phyloP scores from a whole-genome alignment of 2,888 invertebrate genomes.

The Amphimallon solstitiale region DNA sequence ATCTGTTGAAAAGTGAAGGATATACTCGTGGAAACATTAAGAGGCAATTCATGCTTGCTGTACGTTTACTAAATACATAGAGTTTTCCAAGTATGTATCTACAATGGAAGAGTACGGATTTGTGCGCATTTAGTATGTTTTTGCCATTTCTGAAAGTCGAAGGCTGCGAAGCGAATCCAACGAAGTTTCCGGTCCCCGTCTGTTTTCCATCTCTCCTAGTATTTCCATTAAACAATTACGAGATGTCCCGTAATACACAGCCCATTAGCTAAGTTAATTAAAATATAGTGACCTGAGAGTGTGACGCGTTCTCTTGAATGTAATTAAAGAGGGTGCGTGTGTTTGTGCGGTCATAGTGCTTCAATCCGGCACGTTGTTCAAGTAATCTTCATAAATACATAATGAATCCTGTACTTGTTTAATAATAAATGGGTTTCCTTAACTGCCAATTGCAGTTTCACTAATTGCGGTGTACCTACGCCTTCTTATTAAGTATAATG shows the following conservation, averaged over 20 bases:
- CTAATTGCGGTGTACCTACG: slow-evolving; percentile 3
- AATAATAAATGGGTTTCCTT: background rate
- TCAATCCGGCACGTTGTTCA: background rate
- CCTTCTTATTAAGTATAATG: too few species aligned
- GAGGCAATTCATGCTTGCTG: too few species aligned
- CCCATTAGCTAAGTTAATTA: slow-evolving; percentile 33
- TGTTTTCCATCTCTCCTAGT: slow-evolving; percentile 1
- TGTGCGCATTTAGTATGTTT: too few species aligned
- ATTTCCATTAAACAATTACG: slow-evolving; percentile 31
- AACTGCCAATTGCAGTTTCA: slow-evolving; percentile 1
- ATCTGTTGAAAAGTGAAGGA: too few species aligned
- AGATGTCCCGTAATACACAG: slow-evolving; percentile 27
- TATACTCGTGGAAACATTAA: too few species aligned
- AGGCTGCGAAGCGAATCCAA: slow-evolving; percentile 20
- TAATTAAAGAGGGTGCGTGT: slow-evolving; percentile 24
- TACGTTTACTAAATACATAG: too few species aligned
- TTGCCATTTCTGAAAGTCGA: background rate
- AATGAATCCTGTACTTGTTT: background rate
- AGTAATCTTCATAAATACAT: slow-evolving; percentile 16
- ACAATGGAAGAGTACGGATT: too few species aligned
- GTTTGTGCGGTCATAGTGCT: background rate
- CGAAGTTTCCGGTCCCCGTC: slow-evolving; percentile 10
- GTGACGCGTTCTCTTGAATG: slow-evolving; percentile 18
- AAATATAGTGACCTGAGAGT: slow-evolving; percentile 31
- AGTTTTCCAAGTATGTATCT: too few species aligned